Percentiles rank a stretch among this genome's conserved stretches.
These are phyloP conservation scores for Corydoras maculifer DNA, from an alignment of 2,113 vertebrate genomes.

Conservation along the genomic window DNA sequence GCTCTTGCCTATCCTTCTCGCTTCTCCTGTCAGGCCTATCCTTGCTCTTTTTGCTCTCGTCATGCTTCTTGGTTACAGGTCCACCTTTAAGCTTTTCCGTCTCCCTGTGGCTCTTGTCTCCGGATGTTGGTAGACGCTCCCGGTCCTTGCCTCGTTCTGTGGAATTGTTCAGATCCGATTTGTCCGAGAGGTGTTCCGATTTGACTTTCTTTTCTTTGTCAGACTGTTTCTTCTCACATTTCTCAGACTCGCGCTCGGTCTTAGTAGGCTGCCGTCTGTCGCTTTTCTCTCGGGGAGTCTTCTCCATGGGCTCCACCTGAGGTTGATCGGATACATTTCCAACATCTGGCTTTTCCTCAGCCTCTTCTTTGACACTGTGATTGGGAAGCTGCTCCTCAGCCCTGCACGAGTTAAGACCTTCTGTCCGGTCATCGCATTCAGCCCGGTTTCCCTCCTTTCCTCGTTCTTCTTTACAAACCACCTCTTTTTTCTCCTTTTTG, in stretches of 20 bases:
- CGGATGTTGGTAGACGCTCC: constrained; percentile 51
- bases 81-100: constrained; percentile 77
- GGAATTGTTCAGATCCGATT: constrained; percentile 62
- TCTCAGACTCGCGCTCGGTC: constrained; percentile 78
- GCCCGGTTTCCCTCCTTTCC: constrained; percentile 74
- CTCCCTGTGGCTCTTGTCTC: constrained; percentile 84
- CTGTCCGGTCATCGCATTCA: constrained; percentile 60
- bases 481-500: constrained; percentile 80
- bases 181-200: constrained; percentile 77
- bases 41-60: constrained; percentile 83
- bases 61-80: constrained; percentile 70
- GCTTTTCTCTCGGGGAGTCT: constrained; percentile 74
- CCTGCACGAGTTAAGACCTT: constrained; percentile 52
- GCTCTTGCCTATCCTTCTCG: constrained; percentile 80
- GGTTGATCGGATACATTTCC: constrained; percentile 74
- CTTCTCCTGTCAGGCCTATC: constrained; percentile 83
- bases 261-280: constrained; percentile 77
- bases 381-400: constrained; percentile 55
- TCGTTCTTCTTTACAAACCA: constrained; percentile 74
- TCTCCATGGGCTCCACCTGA: constrained; percentile 76
- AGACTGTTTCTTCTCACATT: constrained; percentile 74
- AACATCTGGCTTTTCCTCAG: constrained; percentile 65
- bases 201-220: constrained; percentile 90
- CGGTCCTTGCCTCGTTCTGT: constrained; percentile 79
- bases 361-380: constrained; percentile 67